Conservation (phyloP, 2,888 invertebrate genomes). For the Drosophila mimica region DNA sequence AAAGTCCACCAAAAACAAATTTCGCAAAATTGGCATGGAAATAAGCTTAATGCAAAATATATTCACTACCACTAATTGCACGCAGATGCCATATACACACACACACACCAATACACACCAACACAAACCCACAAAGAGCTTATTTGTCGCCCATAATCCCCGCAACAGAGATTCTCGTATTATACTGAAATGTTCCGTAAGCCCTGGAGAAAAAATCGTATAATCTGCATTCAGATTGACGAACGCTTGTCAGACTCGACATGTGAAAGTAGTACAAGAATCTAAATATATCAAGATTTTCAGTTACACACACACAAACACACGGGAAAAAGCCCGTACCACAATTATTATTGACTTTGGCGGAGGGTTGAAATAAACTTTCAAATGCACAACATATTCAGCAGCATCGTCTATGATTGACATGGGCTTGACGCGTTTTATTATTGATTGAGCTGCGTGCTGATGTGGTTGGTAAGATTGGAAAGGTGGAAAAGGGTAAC, state of each 20-base stretch:
- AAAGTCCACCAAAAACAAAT: constrained; percentile 20
- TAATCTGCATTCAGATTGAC: constrained; percentile 56
- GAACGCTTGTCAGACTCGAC: constrained; percentile 46
- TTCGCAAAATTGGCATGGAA: constrained; percentile 34
- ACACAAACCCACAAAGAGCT: neutral
- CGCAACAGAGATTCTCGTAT: constrained; percentile 16
- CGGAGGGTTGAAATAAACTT: constrained; percentile 9
- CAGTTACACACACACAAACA: constrained; percentile 1
- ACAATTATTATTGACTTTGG: constrained; percentile 26
- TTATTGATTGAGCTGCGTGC: constrained; percentile 45
- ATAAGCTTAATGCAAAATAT: constrained; percentile 59
- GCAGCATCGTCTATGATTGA: constrained; percentile 39
- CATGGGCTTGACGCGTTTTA: constrained; percentile 38
- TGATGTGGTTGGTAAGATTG: neutral
- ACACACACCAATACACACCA: constrained; percentile 2
- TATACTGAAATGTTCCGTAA: constrained; percentile 12
- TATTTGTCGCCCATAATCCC: constrained; percentile 33
- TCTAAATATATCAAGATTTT: constrained; percentile 2
- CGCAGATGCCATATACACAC: constrained; percentile 29
- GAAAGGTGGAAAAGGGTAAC: neutral
- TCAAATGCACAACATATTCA: constrained; percentile 30
- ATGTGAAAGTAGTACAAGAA: constrained; percentile 15
- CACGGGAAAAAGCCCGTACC: constrained; percentile 2
- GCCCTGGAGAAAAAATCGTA: constrained; percentile 26
- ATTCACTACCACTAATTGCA: constrained; percentile 60